These are phyloP conservation scores for Sarcophaga variegata DNA, from an alignment of 2,888 invertebrate genomes.

Conservation along the genomic window DNA sequence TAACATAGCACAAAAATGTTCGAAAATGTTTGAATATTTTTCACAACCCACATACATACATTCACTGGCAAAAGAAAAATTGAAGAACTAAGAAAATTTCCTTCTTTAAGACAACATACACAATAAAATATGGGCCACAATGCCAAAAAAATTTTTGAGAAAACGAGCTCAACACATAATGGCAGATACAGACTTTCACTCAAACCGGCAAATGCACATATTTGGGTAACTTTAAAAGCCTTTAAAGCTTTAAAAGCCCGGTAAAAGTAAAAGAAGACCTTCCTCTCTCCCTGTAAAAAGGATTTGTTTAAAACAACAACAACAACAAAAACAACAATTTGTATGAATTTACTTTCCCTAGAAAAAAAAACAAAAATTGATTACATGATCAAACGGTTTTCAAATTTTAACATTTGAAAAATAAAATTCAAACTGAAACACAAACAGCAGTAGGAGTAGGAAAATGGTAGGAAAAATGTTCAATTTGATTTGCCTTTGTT, in stretches of 20 bases:
- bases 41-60: neutral
- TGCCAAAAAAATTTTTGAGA: neutral
- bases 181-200: neutral
- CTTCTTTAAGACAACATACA: neutral
- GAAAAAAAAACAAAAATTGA: constrained; percentile 55
- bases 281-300: neutral
- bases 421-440: neutral
- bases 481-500: constrained; percentile 61
- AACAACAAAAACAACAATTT: constrained; percentile 50
- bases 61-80: neutral
- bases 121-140: neutral
- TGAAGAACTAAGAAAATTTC: neutral
- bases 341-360: constrained; percentile 9
- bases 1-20: constrained; percentile 13
- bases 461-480: neutral
- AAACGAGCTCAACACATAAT: neutral
- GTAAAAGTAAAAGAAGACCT: neutral
- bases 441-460: neutral
- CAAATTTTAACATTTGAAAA: constrained; percentile 20
- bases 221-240: neutral
- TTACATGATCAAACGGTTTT: constrained; percentile 71
- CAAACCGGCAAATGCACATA: neutral
- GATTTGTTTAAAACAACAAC: constrained; percentile 22
- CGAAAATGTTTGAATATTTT: neutral
- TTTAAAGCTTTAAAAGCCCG: neutral